Evolutionary conservation across 1,140 invertebrate species (phyloP).

Genomic region (Octopus bimaculoides): DNA sequence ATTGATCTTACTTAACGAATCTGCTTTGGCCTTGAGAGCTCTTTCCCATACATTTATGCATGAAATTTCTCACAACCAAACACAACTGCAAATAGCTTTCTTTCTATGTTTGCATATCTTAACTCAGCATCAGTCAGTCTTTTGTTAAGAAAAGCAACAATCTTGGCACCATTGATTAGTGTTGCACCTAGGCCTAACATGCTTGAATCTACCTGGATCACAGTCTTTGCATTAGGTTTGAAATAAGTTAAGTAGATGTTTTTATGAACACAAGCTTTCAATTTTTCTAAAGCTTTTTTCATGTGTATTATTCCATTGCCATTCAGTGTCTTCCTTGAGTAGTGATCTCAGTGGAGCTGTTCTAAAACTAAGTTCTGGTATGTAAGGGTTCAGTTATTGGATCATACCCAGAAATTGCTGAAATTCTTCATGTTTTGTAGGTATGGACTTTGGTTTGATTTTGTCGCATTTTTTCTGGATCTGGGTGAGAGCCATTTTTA

Average conservation of each 20-base stretch:
- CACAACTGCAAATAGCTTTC: not conserved
- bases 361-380: not conserved
- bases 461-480: conserved; percentile 54
- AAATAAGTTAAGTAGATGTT: not conserved
- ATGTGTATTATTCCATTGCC: not conserved
- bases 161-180: not conserved
- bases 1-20: too few relatives aligned
- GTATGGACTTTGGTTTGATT: conserved; percentile 35
- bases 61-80: not conserved
- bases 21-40: not conserved
- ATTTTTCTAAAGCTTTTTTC: not conserved
- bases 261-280: not conserved
- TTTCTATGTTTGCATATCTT: not conserved
- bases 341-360: not conserved
- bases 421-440: conserved; percentile 14
- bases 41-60: conserved; percentile 47
- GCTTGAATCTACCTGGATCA: not conserved
- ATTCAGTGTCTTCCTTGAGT: not conserved
- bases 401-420: not conserved
- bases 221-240: not conserved
- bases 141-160: not conserved
- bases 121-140: not conserved
- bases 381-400: not conserved
- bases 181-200: not conserved
- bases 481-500: conserved; percentile 47